Evolutionary conservation across 2,113 vertebrate species (phyloP), one percentile per base, ranked within the genome.

Genomic region (Neotragus pygmaeus): DNA sequence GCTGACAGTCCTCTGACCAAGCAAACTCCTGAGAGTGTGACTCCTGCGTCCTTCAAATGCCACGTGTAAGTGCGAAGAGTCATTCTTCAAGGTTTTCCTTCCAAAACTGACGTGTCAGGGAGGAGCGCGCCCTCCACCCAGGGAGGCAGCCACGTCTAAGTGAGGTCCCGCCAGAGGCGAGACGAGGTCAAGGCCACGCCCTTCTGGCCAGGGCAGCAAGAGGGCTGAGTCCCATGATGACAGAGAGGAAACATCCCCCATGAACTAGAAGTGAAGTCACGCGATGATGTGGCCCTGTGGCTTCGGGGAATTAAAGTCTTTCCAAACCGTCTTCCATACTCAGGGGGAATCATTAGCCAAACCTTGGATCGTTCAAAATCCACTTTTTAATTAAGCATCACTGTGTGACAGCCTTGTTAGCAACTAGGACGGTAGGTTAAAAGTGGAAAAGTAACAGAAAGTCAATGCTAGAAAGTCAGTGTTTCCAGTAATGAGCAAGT

Each of bases 221-320:
- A 55, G 58, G 83, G 1, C 6, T 7, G 0, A 3, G 25, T 28
- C 43, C 1, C 6, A 3, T 2, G 3, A 43, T 7, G 28, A 57
- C 12, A 4, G 39, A 25, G 21, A 39, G 1, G 6, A 75, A 60
- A 13, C 23, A 4, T 23, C 23, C 51, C 11, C 1, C 55, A 0
- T 3, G 11, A 55, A 62, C 0, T 0, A 4, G 5, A 17, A n/a
- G n/a, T 51, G 66, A 45, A 0, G 0, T 47, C 8, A 8, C 0
- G 4, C 33, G 0, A 3, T 17, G 2, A 7, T 2, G 1, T 1
- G 21, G 39, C 2, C 57, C 75, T 11, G 27, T 0, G 7, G 27
- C 57, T n/a, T 17, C 0, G 7, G 60, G n/a, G 51, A 14, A 10
- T 4, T 3, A 9, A 21, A 0, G 23, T 58, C 55, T 19, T 21